Evolutionary conservation across 2,797 vertebrate genomes (phyloP).

Genomic region (Macropus fuliginosus): DNA sequence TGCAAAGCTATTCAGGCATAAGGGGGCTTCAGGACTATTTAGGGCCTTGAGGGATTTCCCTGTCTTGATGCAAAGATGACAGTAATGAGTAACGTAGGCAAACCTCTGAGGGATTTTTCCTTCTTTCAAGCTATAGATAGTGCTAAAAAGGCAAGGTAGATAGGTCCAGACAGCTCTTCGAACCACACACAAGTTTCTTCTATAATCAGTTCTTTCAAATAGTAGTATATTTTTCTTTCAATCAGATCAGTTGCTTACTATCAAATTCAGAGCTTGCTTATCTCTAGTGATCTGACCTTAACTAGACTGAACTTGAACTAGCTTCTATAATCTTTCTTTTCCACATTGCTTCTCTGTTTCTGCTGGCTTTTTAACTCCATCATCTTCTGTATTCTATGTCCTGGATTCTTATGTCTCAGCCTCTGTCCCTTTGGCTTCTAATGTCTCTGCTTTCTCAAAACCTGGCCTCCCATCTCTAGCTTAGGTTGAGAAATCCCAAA

Average conservation of each 20-base stretch:
- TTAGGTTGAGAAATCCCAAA: neutral
- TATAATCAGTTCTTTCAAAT: neutral
- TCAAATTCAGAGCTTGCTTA: neutral
- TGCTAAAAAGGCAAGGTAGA: neutral
- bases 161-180: neutral
- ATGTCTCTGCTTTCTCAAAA: neutral
- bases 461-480: neutral
- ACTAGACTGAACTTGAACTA: neutral
- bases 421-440: neutral
- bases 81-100: neutral
- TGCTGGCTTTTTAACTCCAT: neutral
- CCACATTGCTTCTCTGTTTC: neutral
- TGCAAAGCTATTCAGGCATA: neutral
- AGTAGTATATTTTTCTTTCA: neutral
- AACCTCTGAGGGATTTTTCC: neutral
- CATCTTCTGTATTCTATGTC: neutral
- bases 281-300: neutral
- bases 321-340: neutral
- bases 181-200: neutral
- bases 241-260: neutral
- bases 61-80: neutral
- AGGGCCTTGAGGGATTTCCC: neutral
- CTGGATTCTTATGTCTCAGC: neutral
- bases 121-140: neutral
- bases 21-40: neutral